Evolutionary conservation across 2,888 invertebrate species (phyloP).

Genomic region (Spodoptera littoralis): DNA sequence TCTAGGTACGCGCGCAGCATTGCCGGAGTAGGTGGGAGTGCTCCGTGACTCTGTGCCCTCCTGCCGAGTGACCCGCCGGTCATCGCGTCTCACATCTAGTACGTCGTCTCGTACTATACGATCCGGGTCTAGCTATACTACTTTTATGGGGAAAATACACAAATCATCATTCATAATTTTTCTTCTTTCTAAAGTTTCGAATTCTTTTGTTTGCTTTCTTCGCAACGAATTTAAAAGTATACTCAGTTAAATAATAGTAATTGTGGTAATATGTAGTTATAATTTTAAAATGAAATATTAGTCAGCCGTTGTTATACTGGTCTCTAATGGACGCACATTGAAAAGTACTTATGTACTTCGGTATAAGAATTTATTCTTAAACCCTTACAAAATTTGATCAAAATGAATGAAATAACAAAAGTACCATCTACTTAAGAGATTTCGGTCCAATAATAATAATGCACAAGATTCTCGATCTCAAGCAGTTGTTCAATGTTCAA

Average conservation of each 20-base stretch:
- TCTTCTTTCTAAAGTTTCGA: not conserved
- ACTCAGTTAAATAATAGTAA: too few relatives aligned
- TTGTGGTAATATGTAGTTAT: too few relatives aligned
- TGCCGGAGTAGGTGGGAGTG: conserved; percentile 64
- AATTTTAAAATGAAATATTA: too few relatives aligned
- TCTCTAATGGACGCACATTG: not conserved
- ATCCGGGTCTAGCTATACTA: conserved; percentile 53
- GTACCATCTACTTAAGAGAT: conserved; percentile 41
- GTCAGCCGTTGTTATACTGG: too few relatives aligned
- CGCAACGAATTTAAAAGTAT: too few relatives aligned
- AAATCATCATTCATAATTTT: conserved; percentile 9
- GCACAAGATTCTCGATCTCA: conserved; percentile 66
- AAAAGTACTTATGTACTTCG: not conserved
- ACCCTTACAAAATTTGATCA: conserved; percentile 5
- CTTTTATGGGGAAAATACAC: conserved; percentile 46
- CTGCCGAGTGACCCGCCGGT: conserved; percentile 71
- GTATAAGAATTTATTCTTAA: conserved; percentile 6
- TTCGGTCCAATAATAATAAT: conserved; percentile 49
- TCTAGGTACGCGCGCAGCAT: conserved; percentile 62
- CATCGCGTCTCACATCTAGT: conserved; percentile 74
- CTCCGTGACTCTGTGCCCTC: conserved; percentile 65
- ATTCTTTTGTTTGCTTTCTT: not conserved
- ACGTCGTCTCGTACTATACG: conserved; percentile 63
- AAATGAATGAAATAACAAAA: conserved; percentile 34
- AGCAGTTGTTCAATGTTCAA: conserved; percentile 78